Conservation (phyloP, 2,113 vertebrate species). For the Bos taurus region ARS-UCD2.0 NC_037345.1:28172501-28173000, state of each 20-base stretch:
- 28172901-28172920: not conserved
- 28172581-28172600: not conserved
- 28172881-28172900: not conserved
- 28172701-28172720: not conserved
- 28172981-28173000: not conserved
- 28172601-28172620: not conserved
- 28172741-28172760: not conserved
- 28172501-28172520: not conserved
- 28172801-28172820: not conserved
- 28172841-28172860: not conserved
- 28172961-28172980: not conserved
- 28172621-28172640: not conserved
- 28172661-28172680: not conserved
- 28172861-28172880: not conserved
- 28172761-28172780: not conserved
- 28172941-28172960: not conserved
- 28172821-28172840: not conserved
- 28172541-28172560: not conserved
- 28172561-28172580: not conserved
- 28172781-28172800: not conserved
- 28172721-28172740: not conserved
- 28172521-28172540: fast-evolving
- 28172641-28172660: fast-evolving
- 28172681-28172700: not conserved
- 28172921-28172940: not conserved